These are phyloP conservation scores for Calonectris borealis DNA, from an alignment of 2,113 vertebrate species.

Conservation along the genomic window DNA sequence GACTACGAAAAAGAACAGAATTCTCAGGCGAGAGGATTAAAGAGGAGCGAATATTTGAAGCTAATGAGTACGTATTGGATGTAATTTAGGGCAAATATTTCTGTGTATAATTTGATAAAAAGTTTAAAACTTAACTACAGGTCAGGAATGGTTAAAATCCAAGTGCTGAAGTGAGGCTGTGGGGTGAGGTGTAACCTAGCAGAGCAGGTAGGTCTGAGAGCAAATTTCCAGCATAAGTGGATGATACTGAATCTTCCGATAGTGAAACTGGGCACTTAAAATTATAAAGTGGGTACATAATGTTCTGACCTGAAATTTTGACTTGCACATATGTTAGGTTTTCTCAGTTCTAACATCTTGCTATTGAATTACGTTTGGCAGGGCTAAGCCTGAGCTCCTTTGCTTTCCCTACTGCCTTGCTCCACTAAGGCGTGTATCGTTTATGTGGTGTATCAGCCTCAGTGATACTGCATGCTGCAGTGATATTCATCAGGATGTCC, in stretches of 20 bases:
- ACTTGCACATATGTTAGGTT: background rate
- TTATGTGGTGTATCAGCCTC: background rate
- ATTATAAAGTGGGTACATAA: rapidly evolving
- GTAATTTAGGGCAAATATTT: too few species aligned
- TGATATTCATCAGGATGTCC: background rate
- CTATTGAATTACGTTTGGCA: background rate
- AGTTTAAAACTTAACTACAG: background rate
- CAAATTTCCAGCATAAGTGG: background rate
- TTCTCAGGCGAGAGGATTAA: conserved; percentile 82
- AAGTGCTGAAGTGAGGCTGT: background rate
- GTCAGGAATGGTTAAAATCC: background rate
- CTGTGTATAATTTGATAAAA: background rate
- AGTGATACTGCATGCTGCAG: background rate
- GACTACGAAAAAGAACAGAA: conserved; percentile 89
- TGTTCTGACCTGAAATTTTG: background rate
- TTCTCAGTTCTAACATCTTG: background rate
- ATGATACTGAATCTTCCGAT: rapidly evolving
- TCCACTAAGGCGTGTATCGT: rapidly evolving
- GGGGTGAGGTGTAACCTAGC: background rate
- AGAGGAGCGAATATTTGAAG: conserved; percentile 84
- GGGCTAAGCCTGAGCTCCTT: background rate
- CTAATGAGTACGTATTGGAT: conserved; percentile 85
- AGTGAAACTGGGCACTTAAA: background rate
- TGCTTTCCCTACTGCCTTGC: background rate
- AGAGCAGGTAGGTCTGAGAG: background rate